Conservation (phyloP, 2,797 vertebrate genomes). For the Sparus aurata region DNA sequence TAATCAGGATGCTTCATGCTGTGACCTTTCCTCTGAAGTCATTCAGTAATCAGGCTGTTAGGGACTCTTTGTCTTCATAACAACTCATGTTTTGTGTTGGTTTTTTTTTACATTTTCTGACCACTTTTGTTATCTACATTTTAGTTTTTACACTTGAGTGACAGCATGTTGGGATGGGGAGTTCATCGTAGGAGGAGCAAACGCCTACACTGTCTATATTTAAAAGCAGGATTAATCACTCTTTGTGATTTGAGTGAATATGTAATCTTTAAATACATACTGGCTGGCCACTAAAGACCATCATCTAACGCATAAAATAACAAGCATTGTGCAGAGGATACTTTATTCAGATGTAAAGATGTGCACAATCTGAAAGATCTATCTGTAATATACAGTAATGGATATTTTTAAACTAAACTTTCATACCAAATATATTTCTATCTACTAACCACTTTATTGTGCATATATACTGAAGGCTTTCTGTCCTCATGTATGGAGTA, state of each 20-base stretch:
- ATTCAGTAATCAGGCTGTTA: conserved; percentile 10
- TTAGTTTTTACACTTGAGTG: conserved; percentile 21
- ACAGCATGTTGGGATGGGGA: neutral
- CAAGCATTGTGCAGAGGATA: conserved; percentile 44
- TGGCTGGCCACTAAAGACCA: conserved; percentile 11
- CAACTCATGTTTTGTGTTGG: neutral
- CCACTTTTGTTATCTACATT: conserved; percentile 4
- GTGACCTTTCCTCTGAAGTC: conserved; percentile 8
- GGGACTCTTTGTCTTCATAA: conserved; percentile 3
- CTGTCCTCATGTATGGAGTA: conserved; percentile 38
- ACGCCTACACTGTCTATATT: conserved; percentile 3
- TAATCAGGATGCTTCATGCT: conserved; percentile 6
- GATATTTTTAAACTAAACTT: conserved; percentile 67
- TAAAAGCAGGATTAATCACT: conserved; percentile 27
- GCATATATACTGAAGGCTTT: conserved; percentile 69
- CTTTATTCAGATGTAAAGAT: conserved; percentile 48
- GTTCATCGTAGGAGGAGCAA: conserved; percentile 6
- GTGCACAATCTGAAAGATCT: conserved; percentile 50
- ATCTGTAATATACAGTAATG: conserved; percentile 32
- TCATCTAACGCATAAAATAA: conserved; percentile 26
- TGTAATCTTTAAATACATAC: conserved; percentile 20
- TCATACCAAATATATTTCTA: conserved; percentile 66
- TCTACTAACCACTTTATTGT: conserved; percentile 77
- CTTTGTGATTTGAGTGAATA: conserved; percentile 14
- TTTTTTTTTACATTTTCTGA: neutral